These are phyloP conservation scores for Chinchilla lanigera DNA, from an alignment of 2,113 vertebrate genomes.

Conservation along the genomic window DNA sequence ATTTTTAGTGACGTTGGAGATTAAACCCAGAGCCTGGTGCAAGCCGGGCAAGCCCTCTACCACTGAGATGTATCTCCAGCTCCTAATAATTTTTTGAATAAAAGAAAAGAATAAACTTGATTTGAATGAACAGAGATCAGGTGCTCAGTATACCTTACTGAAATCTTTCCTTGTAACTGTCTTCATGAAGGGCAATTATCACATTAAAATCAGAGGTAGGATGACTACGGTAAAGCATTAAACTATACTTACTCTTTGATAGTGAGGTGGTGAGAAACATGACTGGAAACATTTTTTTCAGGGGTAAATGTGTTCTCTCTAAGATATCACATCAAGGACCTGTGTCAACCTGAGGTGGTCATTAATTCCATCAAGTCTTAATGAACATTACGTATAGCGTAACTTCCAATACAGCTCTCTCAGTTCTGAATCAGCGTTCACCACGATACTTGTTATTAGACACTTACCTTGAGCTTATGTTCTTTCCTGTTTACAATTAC, in stretches of 20 bases:
- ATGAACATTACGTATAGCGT: background rate
- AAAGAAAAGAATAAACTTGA: background rate
- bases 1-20: background rate
- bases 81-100: background rate
- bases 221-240: background rate
- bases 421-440: background rate
- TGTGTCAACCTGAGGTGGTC: background rate
- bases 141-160: background rate
- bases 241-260: background rate
- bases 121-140: background rate
- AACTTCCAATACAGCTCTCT: background rate
- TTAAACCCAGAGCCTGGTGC: background rate
- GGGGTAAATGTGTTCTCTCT: background rate
- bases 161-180: background rate
- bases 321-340: background rate
- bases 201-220: conserved; percentile 30
- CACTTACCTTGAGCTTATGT: conserved; percentile 95
- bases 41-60: background rate
- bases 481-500: conserved; percentile 99
- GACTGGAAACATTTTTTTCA: background rate
- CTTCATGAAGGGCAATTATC: background rate
- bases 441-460: too few relatives aligned
- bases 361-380: background rate
- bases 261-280: background rate
- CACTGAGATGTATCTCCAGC: background rate